Base-by-base conservation (phyloP, 2,888 invertebrate species). In the Scelioninae gen. 1 region DNA sequence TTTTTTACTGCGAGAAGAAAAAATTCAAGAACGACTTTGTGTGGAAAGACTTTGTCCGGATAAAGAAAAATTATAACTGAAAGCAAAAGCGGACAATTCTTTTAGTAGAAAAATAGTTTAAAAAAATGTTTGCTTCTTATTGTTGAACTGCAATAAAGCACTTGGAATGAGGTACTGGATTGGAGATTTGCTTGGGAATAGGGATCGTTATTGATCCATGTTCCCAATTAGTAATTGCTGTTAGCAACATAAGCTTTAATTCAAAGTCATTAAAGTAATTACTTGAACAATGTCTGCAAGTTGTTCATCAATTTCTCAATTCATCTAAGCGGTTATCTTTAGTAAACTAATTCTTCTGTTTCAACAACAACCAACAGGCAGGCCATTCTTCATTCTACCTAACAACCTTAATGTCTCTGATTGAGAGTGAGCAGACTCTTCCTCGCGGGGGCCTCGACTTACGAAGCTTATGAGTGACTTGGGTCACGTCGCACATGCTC, bases 401-500 rank as follows among this genome's bases (percentile, higher is more conserved):
- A 77, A 77, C 68, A 68, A 51, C 66, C 65, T 79, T 79, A 83
- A 83, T 78, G 53, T 68, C 66, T 72, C 76, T 76, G 79, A 79
- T 79, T 83, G 78, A 82, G 77, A 78, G 79, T 68, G 79, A 65
- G 65, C 68, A 77, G 58, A 75, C 63, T 58, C 66, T 82, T 81
- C 51, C 76, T 81, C 71, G 66, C 77, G 60, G 62, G 77, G 77
- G 23, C 77, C 76, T 43, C 65, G 40, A 60, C 63, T 86, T 86
- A 82, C 84, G 85, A 84, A 86, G 83, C 84, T 87, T 85, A 85
- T 87, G 87, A 86, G 75, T 83, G 86, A 90, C 89, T 87, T 90
- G 84, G 90, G 90, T 90, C 90, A 90, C 86, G 86, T 87, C 80
- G 85, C 82, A 85, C 78, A 85, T 81, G 82, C 82, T 83, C 71